Percentiles rank a stretch among this genome's conserved stretches.
phyloP scores from a whole-genome alignment of 2,888 invertebrate species.

The Euphydryas editha region DNA sequence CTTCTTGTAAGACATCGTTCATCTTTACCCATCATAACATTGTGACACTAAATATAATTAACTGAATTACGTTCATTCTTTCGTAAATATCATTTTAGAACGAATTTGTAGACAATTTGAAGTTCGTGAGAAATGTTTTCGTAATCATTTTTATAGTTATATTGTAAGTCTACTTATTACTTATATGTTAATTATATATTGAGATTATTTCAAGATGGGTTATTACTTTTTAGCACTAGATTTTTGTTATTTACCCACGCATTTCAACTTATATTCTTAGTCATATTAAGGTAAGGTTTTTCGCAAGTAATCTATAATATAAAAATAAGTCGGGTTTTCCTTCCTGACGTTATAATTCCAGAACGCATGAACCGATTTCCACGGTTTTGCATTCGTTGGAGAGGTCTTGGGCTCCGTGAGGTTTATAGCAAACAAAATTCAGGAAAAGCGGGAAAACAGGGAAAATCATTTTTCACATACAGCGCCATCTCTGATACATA shows the following conservation, averaged over 20 bases:
- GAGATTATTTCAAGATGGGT: not conserved
- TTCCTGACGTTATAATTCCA: too few species aligned
- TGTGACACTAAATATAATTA: slow-evolving; percentile 9
- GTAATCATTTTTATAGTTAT: slow-evolving; percentile 17
- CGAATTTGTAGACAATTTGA: slow-evolving; percentile 25
- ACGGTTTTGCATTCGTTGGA: too few species aligned
- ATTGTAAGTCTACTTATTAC: slow-evolving; percentile 25
- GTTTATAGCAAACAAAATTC: too few species aligned
- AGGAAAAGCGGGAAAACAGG: too few species aligned
- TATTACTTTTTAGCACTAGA: not conserved
- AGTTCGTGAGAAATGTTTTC: slow-evolving; percentile 28
- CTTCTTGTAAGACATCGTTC: not conserved
- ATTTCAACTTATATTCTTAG: too few species aligned
- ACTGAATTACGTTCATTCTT: slow-evolving; percentile 5
- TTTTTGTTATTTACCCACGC: not conserved
- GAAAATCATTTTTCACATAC: too few species aligned
- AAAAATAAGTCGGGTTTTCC: too few species aligned
- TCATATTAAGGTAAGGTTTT: too few species aligned
- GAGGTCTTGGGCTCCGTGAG: too few species aligned
- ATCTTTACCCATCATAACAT: not conserved
- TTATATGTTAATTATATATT: not conserved
- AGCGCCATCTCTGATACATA: too few species aligned
- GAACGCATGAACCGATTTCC: too few species aligned
- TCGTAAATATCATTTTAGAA: slow-evolving; percentile 15
- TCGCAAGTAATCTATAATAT: too few species aligned